These are phyloP conservation scores for Campoletis sonorensis DNA, from an alignment of 1,140 invertebrate genomes.

Conservation along the genomic window DNA sequence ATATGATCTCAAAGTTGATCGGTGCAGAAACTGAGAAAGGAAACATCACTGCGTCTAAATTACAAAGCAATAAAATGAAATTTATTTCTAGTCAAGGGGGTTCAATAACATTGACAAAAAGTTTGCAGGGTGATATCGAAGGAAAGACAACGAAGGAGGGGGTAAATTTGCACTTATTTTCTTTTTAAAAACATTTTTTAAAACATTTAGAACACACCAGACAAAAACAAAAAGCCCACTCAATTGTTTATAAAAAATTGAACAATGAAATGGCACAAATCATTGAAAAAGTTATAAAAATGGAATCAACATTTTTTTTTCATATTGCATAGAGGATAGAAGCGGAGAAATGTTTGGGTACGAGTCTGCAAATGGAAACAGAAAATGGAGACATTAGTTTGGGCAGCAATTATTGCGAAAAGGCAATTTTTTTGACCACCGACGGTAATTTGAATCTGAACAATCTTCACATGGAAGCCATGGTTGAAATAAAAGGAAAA, in stretches of 20 bases:
- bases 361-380: constrained; percentile 51
- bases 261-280: too few species aligned
- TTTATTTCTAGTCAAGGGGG: constrained; percentile 51
- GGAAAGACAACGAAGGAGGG: constrained; percentile 50
- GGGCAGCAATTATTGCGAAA: constrained; percentile 56
- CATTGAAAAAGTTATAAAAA: neutral
- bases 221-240: neutral
- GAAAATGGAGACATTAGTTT: constrained; percentile 52
- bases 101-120: constrained; percentile 46
- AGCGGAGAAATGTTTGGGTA: constrained; percentile 55
- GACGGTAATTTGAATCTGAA: constrained; percentile 53
- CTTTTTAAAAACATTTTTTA: neutral
- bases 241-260: too few species aligned
- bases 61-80: constrained; percentile 51
- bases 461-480: constrained; percentile 56
- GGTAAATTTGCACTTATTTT: constrained; percentile 37
- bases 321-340: constrained; percentile 33
- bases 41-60: constrained; percentile 49
- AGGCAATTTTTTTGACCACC: constrained; percentile 47
- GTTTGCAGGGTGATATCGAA: constrained; percentile 53
- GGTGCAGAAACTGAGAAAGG: constrained; percentile 51
- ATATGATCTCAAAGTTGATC: constrained; percentile 52
- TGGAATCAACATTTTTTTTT: neutral
- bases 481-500: constrained; percentile 50
- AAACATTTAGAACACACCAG: too few species aligned